Conservation (phyloP, 2,888 invertebrate species). For the Heliconius sara region DNA sequence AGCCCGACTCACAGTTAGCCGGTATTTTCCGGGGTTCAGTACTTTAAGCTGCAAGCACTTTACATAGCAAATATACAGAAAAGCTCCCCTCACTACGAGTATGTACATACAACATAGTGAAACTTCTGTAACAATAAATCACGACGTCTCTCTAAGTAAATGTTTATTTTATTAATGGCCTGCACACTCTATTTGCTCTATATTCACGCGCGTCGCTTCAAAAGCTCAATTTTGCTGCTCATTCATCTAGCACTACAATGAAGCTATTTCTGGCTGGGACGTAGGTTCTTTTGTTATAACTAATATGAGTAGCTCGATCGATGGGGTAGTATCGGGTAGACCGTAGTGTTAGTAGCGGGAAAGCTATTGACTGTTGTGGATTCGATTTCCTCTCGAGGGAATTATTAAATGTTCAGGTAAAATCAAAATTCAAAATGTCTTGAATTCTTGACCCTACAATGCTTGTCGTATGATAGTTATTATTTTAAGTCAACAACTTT, state of each 20-base stretch:
- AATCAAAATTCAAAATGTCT: no score
- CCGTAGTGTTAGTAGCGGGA: not conserved
- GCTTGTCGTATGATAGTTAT: no score
- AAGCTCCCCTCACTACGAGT: not conserved
- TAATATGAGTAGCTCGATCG: no score
- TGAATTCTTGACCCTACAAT: no score
- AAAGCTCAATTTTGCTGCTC: constrained; percentile 25
- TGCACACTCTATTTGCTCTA: constrained; percentile 18
- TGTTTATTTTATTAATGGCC: constrained; percentile 25
- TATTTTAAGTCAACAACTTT: no score
- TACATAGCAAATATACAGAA: not conserved
- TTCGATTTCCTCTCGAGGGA: not conserved
- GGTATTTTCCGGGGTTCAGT: not conserved
- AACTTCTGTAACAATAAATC: constrained; percentile 5
- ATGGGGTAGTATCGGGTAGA: no score
- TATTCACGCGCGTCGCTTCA: constrained; percentile 17
- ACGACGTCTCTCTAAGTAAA: not conserved
- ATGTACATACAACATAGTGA: not conserved
- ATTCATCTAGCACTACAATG: constrained; percentile 22
- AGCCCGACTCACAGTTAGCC: no score
- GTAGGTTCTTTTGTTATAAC: not conserved
- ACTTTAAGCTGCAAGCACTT: not conserved
- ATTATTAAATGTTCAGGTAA: no score
- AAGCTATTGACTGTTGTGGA: not conserved
- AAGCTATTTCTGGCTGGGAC: constrained; percentile 1